phyloP scores from a whole-genome alignment of 2,797 vertebrate genomes.

The Arremon brunneinucha region DNA sequence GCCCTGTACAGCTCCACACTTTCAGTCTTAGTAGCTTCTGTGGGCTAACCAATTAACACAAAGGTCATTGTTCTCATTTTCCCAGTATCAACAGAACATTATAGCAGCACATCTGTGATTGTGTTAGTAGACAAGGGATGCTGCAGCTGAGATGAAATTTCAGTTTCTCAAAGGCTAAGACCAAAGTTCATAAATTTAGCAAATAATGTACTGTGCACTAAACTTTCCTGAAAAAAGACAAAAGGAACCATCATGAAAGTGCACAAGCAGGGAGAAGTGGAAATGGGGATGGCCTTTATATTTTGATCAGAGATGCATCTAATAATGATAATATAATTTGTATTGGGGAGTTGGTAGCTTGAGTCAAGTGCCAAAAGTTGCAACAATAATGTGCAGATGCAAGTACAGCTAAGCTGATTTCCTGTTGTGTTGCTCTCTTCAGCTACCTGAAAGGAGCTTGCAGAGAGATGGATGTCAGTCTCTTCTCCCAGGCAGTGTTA shows the following conservation, averaged over 20 bases:
- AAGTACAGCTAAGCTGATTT: background rate
- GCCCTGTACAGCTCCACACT: conserved; percentile 45
- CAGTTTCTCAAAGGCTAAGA: background rate
- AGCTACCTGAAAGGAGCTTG: background rate
- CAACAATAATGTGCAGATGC: background rate
- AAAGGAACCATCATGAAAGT: background rate
- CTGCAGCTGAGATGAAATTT: conserved; percentile 29
- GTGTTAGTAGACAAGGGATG: conserved; percentile 36
- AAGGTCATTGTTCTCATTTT: conserved; percentile 74
- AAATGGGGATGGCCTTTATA: background rate
- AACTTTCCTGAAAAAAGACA: background rate
- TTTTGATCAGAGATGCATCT: background rate
- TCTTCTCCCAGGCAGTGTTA: background rate
- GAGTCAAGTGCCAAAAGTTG: background rate
- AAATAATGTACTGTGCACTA: background rate
- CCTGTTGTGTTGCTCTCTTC: background rate
- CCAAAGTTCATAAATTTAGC: background rate
- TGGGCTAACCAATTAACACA: conserved; percentile 71
- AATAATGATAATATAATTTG: background rate
- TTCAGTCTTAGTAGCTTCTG: conserved; percentile 58
- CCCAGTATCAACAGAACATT: conserved; percentile 69
- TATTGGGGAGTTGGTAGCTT: background rate
- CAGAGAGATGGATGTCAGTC: rapidly evolving
- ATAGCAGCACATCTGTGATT: conserved; percentile 58
- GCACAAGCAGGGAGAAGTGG: background rate